Evolutionary conservation across 2,888 invertebrate species (phyloP).

Genomic region (Kryphioiulus occultus): DNA sequence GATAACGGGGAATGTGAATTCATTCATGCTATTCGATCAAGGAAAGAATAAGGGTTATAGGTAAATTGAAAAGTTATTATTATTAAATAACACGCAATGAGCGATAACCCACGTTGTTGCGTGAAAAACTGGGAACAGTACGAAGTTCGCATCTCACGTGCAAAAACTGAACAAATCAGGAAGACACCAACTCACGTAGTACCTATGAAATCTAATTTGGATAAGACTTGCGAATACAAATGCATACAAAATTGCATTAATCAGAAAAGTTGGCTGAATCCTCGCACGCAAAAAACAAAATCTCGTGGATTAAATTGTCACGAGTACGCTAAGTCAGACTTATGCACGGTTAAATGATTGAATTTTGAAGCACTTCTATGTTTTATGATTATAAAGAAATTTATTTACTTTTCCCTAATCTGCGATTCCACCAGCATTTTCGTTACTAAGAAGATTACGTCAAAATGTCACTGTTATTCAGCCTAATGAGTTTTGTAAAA

Average conservation of each 20-base stretch:
- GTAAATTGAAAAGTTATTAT: no score
- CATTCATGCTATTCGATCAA: no score
- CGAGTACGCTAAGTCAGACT: neutral
- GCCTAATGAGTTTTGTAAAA: slow-evolving; percentile 35
- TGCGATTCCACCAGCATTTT: neutral
- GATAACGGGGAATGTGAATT: no score
- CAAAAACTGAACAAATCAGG: no score
- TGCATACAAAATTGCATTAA: neutral
- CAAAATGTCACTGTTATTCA: slow-evolving; percentile 30
- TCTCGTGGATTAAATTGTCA: neutral
- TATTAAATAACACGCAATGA: no score
- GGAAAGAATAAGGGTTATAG: no score
- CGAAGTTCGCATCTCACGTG: no score
- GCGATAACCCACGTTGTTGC: no score
- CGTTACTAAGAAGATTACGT: neutral
- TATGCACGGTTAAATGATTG: neutral
- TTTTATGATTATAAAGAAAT: slow-evolving; percentile 5
- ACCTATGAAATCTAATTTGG: neutral
- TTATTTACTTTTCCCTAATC: slow-evolving; percentile 5
- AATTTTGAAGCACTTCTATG: neutral
- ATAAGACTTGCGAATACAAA: neutral
- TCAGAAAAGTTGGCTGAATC: neutral
- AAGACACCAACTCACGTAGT: neutral
- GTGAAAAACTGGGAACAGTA: no score
- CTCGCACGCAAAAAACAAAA: slow-evolving; percentile 10